phyloP scores from a whole-genome alignment of 1,140 invertebrate genomes.

The Octopus sinensis region DNA sequence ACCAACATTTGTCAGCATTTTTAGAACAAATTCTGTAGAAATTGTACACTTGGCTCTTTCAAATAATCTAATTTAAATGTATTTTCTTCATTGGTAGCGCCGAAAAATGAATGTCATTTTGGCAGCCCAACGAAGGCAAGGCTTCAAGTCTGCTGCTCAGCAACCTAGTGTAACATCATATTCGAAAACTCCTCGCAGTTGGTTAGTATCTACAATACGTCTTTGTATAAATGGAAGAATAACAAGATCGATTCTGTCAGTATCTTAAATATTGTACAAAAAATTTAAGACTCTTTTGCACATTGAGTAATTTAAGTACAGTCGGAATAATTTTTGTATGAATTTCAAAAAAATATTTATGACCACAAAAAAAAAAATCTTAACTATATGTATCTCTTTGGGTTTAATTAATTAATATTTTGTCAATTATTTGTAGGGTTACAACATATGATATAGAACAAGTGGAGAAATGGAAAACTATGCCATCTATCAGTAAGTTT shows the following conservation, averaged over 20 bases:
- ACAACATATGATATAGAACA: slow-evolving; percentile 35
- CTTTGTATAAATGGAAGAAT: too few relatives aligned
- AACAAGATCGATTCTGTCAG: too few relatives aligned
- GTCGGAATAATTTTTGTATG: too few relatives aligned
- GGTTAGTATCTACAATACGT: slow-evolving; percentile 20
- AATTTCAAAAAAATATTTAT: too few relatives aligned
- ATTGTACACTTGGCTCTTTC: too few relatives aligned
- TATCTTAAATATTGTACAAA: too few relatives aligned
- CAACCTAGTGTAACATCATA: slow-evolving; percentile 39
- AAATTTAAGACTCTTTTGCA: too few relatives aligned
- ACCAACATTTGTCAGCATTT: slow-evolving; percentile 11
- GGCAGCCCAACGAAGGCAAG: slow-evolving; percentile 32
- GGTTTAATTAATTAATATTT: not conserved
- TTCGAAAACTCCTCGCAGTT: slow-evolving; percentile 37
- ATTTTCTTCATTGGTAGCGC: slow-evolving; percentile 19
- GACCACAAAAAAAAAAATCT: too few relatives aligned
- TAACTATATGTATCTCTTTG: too few relatives aligned
- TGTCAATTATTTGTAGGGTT: slow-evolving; percentile 28
- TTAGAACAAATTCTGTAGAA: too few relatives aligned
- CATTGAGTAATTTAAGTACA: too few relatives aligned
- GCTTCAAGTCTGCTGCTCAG: slow-evolving; percentile 36
- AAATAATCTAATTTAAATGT: too few relatives aligned
- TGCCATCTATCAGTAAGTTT: slow-evolving; percentile 30
- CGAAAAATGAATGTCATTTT: slow-evolving; percentile 28
- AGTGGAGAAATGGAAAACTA: slow-evolving; percentile 32